Evolutionary conservation across 2,113 vertebrate genomes (phyloP), one percentile per base, ranked within the genome.

Genomic region (Eleginops maclovinus): DNA sequence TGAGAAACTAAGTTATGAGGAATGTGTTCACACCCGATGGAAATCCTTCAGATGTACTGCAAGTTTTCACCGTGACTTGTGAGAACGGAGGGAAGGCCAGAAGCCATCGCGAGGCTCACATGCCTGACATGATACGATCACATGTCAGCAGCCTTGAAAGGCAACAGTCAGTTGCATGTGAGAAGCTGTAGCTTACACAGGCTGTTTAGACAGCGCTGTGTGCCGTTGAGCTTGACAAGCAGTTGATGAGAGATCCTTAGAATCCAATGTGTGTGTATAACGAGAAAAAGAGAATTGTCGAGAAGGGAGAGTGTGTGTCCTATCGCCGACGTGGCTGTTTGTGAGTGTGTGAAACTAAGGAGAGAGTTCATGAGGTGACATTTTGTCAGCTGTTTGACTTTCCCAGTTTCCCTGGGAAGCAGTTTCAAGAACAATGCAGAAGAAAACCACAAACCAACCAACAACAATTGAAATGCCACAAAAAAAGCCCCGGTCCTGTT

Each of bases 321-420:
- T 79, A 82, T 83, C 49, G 78, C 72, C 66, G 58, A 82, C 70
- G 71, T 89, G 77, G 85, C 79, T 80, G 77, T 88, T 86, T 80
- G 87, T 53, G 82, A 86, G 86, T 83, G 85, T 87, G 88, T 88
- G 85, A 87, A 87, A 83, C 66, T 19, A 22, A 87, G 80, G 76
- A 81, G 77, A 81, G 84, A 82, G 91, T 92, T 92, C 88, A 91
- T 24, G 76, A 88, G 89, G 89, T 92, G 91, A 91, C 89, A 76
- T 84, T 82, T 89, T 71, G 61, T 93, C 93, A 92, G 91, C 93
- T 92, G 81, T 93, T 93, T 93, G 91, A 92, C 91, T 93, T 93
- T 93, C 90, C 88, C 86, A 87, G 84, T 90, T 91, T 92, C 92
- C 92, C 85, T 84, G 86, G 89, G 87, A 91, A 87, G 87, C 79